phyloP scores from a whole-genome alignment of 2,797 vertebrate genomes.

The Lagorchestes hirsutus region DNA sequence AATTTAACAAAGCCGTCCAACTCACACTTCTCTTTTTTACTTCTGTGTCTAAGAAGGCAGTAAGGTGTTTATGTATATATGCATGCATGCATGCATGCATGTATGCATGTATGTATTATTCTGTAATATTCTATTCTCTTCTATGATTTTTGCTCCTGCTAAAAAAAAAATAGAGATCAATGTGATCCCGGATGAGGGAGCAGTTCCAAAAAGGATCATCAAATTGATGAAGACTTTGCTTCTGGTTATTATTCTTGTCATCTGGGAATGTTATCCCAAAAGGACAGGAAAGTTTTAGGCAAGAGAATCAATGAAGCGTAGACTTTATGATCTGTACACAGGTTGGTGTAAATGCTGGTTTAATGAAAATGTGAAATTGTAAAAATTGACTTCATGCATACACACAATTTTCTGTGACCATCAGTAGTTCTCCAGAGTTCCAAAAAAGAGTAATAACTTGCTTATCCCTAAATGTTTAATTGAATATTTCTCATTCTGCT shows the following conservation, averaged over 20 bases:
- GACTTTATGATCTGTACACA: constrained; percentile 37
- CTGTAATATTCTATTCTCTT: neutral
- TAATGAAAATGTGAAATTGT: constrained; percentile 61
- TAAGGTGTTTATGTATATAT: neutral
- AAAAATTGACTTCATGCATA: constrained; percentile 48
- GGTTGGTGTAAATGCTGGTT: constrained; percentile 51
- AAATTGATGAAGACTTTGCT: neutral
- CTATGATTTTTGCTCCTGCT: neutral
- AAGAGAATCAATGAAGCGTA: neutral
- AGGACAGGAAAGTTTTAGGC: neutral
- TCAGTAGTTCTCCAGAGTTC: constrained; percentile 60
- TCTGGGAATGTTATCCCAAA: neutral
- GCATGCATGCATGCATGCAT: neutral
- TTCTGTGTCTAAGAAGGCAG: neutral
- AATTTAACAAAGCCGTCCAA: neutral
- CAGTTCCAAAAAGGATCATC: neutral
- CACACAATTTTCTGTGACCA: constrained; percentile 70
- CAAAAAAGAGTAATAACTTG: constrained; percentile 55
- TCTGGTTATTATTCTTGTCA: neutral
- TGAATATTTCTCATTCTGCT: constrained; percentile 56
- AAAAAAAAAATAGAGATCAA: neutral
- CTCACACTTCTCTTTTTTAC: neutral
- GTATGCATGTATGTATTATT: neutral
- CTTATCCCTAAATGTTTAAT: constrained; percentile 57
- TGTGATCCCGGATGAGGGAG: neutral